These are phyloP conservation scores for Hemitrygon akajei DNA, from an alignment of 2,797 vertebrate genomes.

Conservation along the genomic window DNA sequence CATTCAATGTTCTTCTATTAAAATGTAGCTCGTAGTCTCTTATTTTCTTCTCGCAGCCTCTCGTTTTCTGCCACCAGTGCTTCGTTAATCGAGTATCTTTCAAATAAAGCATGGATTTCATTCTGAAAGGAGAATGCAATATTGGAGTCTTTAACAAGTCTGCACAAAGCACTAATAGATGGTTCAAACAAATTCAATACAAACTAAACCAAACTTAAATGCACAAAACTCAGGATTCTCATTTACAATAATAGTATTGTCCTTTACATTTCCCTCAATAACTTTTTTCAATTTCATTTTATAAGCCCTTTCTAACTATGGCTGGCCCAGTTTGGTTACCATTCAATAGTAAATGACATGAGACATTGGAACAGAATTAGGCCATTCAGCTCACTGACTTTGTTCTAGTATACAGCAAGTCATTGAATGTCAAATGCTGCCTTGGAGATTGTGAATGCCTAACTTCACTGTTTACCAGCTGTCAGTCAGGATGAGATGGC, in stretches of 20 bases:
- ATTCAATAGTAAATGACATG: no score
- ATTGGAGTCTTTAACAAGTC: neutral
- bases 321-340: no score
- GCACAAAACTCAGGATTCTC: neutral
- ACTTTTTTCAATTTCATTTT: neutral
- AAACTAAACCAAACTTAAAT: constrained; percentile 38
- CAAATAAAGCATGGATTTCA: constrained; percentile 84
- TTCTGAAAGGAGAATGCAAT: constrained; percentile 61
- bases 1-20: constrained; percentile 50
- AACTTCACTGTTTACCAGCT: no score
- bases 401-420: no score
- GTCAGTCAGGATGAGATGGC: no score
- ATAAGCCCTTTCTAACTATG: neutral
- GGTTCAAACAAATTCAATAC: constrained; percentile 35
- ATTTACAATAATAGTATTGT: neutral
- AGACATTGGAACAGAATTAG: no score
- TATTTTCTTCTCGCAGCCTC: constrained; percentile 86
- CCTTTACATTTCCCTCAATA: neutral
- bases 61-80: constrained; percentile 87
- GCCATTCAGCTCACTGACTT: no score
- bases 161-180: constrained; percentile 36
- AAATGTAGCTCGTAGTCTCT: constrained; percentile 76
- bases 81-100: constrained; percentile 86
- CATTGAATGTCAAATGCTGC: no score
- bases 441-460: no score